Evolutionary conservation across 2,113 vertebrate species (phyloP).

Genomic region (Coregonus clupeaformis): DNA sequence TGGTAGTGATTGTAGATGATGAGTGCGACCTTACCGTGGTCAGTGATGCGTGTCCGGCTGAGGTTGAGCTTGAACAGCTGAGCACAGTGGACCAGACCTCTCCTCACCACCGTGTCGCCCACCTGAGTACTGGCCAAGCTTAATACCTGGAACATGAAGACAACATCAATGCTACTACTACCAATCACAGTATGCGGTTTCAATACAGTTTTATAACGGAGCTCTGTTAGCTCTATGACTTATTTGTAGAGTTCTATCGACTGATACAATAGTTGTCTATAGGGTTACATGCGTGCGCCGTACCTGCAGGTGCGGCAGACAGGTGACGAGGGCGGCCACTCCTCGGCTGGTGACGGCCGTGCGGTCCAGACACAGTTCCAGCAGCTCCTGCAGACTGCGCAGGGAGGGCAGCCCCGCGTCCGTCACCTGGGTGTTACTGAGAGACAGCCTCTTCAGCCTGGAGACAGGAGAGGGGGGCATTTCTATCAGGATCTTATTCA

Average conservation of each 20-base stretch:
- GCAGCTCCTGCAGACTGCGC: conserved; percentile 65
- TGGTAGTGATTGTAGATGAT: not conserved
- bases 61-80: conserved; percentile 80
- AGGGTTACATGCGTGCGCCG: not conserved
- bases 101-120: conserved; percentile 73
- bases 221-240: too few relatives aligned
- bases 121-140: conserved; percentile 78
- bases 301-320: conserved; percentile 80
- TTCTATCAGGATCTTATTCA: too few relatives aligned
- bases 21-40: conserved; percentile 65
- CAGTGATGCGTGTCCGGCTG: conserved; percentile 78
- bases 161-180: too few relatives aligned
- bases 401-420: conserved; percentile 70
- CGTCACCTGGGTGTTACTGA: conserved; percentile 80
- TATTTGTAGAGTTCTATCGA: too few relatives aligned
- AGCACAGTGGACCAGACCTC: conserved; percentile 68
- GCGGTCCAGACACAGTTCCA: conserved; percentile 79
- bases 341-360: conserved; percentile 76
- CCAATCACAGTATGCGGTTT: too few relatives aligned
- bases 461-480: not conserved
- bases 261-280: not conserved
- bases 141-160: conserved; percentile 65
- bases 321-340: conserved; percentile 70
- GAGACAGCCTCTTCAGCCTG: conserved; percentile 77
- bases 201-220: too few relatives aligned